Evolutionary conservation across 2,113 vertebrate genomes (phyloP).

Genomic region (Dasypus novemcinctus): DNA sequence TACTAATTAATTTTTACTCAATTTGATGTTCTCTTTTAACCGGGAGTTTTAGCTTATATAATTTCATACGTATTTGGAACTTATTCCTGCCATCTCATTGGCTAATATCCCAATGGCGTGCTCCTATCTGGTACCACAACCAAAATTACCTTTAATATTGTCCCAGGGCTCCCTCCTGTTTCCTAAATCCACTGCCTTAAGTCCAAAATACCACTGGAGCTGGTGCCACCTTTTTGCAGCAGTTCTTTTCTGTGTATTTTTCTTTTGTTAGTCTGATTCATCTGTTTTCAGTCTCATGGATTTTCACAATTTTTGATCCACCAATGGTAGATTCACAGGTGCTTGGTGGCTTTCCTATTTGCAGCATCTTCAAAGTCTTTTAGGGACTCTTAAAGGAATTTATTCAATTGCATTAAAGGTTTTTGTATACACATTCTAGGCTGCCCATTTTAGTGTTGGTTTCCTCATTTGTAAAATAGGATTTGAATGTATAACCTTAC

Average conservation of each 20-base stretch:
- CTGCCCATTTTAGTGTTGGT: background rate
- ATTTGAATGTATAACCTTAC: conserved; percentile 7
- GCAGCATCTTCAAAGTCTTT: conserved; percentile 12
- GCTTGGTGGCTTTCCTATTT: background rate
- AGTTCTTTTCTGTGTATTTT: background rate
- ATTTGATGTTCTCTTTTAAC: background rate
- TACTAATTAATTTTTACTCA: background rate
- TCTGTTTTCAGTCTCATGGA: background rate
- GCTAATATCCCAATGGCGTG: background rate
- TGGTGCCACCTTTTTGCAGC: background rate
- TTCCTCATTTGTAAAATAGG: background rate
- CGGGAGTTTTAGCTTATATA: background rate
- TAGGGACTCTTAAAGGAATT: background rate
- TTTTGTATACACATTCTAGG: background rate
- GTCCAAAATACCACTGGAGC: background rate
- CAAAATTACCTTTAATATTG: background rate
- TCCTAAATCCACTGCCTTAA: background rate
- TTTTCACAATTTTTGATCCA: background rate
- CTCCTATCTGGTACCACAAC: background rate
- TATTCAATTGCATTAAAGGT: background rate
- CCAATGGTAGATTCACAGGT: background rate
- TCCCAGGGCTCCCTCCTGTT: background rate
- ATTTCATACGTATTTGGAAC: background rate
- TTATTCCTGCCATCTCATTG: conserved; percentile 9
- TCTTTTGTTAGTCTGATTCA: background rate